Evolutionary conservation across 1,140 invertebrate species (phyloP).

Genomic region (Hylaeus volcanicus): DNA sequence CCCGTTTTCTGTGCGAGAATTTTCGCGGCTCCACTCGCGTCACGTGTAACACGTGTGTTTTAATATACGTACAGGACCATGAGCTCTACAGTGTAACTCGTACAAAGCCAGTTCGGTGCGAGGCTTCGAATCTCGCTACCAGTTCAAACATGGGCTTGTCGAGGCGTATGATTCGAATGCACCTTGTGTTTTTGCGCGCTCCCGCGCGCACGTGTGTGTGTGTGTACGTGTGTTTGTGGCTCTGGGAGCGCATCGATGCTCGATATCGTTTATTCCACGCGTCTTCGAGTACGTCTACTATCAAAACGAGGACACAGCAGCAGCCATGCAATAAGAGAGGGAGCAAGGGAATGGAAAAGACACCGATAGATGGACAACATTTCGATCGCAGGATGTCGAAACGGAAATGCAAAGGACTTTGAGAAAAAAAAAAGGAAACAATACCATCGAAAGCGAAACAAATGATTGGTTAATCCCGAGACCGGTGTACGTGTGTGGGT

Average conservation of each 20-base stretch:
- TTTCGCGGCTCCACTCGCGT: too few relatives aligned
- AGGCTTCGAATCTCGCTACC: constrained; percentile 50
- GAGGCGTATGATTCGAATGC: constrained; percentile 54
- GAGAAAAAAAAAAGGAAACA: neutral
- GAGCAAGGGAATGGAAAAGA: constrained; percentile 34
- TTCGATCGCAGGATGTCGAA: neutral
- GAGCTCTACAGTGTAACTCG: neutral
- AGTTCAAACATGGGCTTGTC: constrained; percentile 71
- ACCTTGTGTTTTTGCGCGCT: constrained; percentile 21
- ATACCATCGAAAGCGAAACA: neutral
- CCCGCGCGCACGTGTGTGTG: neutral
- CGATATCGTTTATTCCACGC: constrained; percentile 59
- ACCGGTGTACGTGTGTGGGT: neutral
- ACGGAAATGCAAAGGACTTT: neutral
- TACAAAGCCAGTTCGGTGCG: constrained; percentile 51
- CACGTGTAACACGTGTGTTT: too few relatives aligned
- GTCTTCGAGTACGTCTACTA: constrained; percentile 64
- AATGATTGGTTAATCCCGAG: neutral
- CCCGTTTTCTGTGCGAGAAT: too few relatives aligned
- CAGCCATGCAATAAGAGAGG: constrained; percentile 68
- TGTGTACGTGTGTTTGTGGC: constrained; percentile 28
- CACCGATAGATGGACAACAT: neutral
- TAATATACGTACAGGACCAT: too few relatives aligned
- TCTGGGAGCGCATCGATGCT: constrained; percentile 29
- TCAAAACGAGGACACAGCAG: constrained; percentile 69